Percentiles rank a stretch among this genome's conserved stretches.
Evolutionary conservation across 2,113 vertebrate genomes (phyloP).

Genomic region (Scatophagus argus): DNA sequence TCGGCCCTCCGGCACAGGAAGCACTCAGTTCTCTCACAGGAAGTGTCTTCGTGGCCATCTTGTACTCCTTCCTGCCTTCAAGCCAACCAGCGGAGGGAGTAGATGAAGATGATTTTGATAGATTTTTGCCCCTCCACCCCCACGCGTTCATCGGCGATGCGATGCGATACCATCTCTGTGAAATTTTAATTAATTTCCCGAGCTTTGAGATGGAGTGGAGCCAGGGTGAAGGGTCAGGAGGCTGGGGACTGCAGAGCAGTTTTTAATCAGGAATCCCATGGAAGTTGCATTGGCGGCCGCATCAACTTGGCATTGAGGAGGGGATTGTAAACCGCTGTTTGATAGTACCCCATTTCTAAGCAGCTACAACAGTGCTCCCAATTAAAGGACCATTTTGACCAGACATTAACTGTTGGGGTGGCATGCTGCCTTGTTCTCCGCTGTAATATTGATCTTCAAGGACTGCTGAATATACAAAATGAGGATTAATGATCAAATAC

Average conservation of each 20-base stretch:
- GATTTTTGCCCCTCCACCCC: slow-evolving; percentile 59
- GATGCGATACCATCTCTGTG: slow-evolving; percentile 86
- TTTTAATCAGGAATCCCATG: slow-evolving; percentile 96
- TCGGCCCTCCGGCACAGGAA: slow-evolving; percentile 89
- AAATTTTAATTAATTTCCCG: slow-evolving; percentile 98
- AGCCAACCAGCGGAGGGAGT: slow-evolving; percentile 67
- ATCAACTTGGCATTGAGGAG: slow-evolving; percentile 71
- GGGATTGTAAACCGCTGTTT: slow-evolving; percentile 82
- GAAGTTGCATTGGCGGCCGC: slow-evolving; percentile 81
- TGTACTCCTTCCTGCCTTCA: slow-evolving; percentile 78
- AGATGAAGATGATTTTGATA: slow-evolving; percentile 85
- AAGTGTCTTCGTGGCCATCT: slow-evolving; percentile 87
- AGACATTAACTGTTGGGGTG: slow-evolving; percentile 78
- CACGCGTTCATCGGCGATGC: slow-evolving; percentile 75
- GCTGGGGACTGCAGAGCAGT: slow-evolving; percentile 93
- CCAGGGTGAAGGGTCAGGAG: slow-evolving; percentile 91
- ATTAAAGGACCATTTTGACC: slow-evolving; percentile 85
- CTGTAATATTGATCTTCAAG: slow-evolving; percentile 80
- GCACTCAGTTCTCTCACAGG: slow-evolving; percentile 88
- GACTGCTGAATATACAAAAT: slow-evolving; percentile 75
- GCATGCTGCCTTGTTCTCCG: slow-evolving; percentile 67
- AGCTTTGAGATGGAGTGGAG: slow-evolving; percentile 92
- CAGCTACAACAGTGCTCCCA: slow-evolving; percentile 68
- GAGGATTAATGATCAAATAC: slow-evolving; percentile 73
- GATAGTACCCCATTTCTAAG: slow-evolving; percentile 74